Percentiles rank a stretch among this genome's conserved stretches.
Conservation (phyloP, 2,888 invertebrate species). For the Smittia sp. region DNA sequence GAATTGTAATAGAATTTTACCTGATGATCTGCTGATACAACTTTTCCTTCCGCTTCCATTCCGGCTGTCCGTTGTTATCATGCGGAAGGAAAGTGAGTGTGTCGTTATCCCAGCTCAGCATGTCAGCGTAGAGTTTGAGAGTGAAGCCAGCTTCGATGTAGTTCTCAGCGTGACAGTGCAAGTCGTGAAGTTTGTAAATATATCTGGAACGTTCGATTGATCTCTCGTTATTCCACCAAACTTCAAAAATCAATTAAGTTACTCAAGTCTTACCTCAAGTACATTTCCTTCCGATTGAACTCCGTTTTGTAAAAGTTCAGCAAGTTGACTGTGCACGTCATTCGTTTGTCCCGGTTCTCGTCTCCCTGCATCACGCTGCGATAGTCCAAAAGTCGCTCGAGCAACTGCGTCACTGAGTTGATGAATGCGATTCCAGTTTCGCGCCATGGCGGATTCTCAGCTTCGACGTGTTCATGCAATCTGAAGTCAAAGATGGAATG, state of each 20-base stretch:
- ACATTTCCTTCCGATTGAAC: constrained; percentile 93
- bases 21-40: constrained; percentile 65
- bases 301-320: constrained; percentile 95
- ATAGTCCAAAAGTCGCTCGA: constrained; percentile 89
- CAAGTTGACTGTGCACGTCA: constrained; percentile 94
- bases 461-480: constrained; percentile 78
- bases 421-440: constrained; percentile 91
- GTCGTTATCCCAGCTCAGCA: constrained; percentile 77
- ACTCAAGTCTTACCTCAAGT: constrained; percentile 62
- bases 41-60: constrained; percentile 87
- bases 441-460: constrained; percentile 82
- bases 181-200: constrained; percentile 90
- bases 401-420: constrained; percentile 81
- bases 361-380: constrained; percentile 93
- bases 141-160: constrained; percentile 94
- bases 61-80: constrained; percentile 74
- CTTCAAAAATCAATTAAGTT: neutral
- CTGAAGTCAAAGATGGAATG: constrained; percentile 53
- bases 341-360: constrained; percentile 90
- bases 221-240: neutral
- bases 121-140: constrained; percentile 88
- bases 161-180: constrained; percentile 88
- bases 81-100: constrained; percentile 58
- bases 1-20: neutral
- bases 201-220: constrained; percentile 58